These are phyloP conservation scores for Perithous albicinctus DNA, from an alignment of 2,888 invertebrate species.

Conservation along the genomic window DNA sequence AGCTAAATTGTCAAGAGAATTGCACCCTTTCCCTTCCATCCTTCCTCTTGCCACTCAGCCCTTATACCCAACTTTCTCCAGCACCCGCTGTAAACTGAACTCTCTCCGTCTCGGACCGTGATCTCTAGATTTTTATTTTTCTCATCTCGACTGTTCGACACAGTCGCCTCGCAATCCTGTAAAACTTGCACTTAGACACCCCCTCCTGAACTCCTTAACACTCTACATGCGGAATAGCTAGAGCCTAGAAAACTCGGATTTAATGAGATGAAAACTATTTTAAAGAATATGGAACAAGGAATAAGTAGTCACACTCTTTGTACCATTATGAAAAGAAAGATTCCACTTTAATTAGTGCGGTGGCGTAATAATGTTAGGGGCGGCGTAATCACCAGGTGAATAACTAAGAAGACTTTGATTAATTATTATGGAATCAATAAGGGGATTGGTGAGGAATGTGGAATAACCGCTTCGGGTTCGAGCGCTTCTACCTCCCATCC, in stretches of 20 bases:
- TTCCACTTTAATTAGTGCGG: not conserved
- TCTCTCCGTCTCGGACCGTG: not conserved
- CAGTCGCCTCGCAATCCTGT: conserved; percentile 1
- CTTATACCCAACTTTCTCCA: conserved; percentile 6
- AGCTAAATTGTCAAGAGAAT: conserved; percentile 81
- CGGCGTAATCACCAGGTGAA: not conserved
- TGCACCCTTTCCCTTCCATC: conserved; percentile 66
- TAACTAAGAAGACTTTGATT: conserved; percentile 10
- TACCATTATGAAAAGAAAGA: not conserved
- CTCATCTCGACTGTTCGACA: conserved; percentile 15
- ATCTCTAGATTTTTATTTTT: conserved; percentile 30
- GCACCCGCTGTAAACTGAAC: not conserved
- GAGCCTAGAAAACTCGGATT: not conserved
- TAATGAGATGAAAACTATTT: not conserved
- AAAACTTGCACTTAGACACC: not conserved
- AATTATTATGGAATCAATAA: conserved; percentile 9
- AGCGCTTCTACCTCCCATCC: not conserved
- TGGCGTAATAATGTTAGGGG: not conserved
- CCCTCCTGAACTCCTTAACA: not conserved
- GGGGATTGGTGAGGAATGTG: not conserved
- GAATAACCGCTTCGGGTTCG: not conserved
- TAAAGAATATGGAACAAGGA: not conserved
- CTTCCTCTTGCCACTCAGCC: conserved; percentile 66
- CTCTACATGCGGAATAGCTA: not conserved
- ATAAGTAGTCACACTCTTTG: not conserved